A percentile compares a stretch with the other conserved stretches of the same genome.
phyloP scores from a whole-genome alignment of 2,113 vertebrate genomes.

The Neoarius graeffei region DNA sequence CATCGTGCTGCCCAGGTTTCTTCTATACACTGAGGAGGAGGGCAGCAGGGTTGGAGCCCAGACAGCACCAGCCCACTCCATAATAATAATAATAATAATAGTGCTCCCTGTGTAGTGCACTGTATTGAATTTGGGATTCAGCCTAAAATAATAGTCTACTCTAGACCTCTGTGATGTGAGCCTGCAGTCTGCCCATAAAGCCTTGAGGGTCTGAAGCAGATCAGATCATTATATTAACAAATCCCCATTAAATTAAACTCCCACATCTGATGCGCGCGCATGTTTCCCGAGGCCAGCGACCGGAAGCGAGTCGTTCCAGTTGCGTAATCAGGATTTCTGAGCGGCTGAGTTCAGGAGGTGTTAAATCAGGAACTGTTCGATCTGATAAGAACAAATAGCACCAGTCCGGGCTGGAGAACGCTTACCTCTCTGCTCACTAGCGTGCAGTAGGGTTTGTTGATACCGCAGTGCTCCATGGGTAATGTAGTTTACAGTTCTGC shows the following conservation, averaged over 20 bases:
- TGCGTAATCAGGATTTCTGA: not conserved
- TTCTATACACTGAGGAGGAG: not conserved
- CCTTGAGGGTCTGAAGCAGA: not conserved
- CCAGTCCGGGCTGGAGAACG: not conserved
- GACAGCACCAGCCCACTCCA: not conserved
- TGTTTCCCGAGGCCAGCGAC: not conserved
- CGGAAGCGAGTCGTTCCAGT: not conserved
- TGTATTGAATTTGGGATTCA: not conserved
- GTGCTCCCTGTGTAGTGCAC: not conserved
- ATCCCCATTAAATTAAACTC: not conserved
- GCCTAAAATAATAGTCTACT: not conserved
- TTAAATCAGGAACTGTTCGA: too few relatives aligned
- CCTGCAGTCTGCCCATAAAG: not conserved
- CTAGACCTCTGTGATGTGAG: not conserved
- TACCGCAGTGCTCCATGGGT: constrained; percentile 18
- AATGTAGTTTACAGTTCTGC: constrained; percentile 45
- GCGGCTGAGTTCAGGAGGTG: too few relatives aligned
- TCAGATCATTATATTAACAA: not conserved
- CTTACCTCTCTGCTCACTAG: constrained; percentile 39
- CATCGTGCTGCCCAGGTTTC: too few relatives aligned
- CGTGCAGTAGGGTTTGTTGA: constrained; percentile 25
- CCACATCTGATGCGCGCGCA: not conserved
- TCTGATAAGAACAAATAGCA: not conserved
- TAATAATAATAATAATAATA: not conserved
- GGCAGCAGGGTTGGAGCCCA: not conserved